Base-by-base conservation (phyloP, 2,888 invertebrate species). In the Dromius quadrimaculatus region DNA sequence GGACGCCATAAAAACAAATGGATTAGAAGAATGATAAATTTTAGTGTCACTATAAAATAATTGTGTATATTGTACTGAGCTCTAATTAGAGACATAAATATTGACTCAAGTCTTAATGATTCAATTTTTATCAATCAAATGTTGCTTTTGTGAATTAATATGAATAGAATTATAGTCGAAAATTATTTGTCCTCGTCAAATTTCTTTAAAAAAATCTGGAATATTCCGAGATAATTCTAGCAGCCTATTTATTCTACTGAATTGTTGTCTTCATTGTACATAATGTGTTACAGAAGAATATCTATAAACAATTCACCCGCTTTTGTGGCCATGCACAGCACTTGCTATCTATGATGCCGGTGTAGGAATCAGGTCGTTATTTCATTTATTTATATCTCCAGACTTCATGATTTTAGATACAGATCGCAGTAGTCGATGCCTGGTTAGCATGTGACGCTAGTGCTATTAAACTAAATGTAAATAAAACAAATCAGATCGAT, bases 1-100 rank as follows among this genome's bases (percentile, higher is more conserved):
- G 68, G 59, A 68, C 68, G 68, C 68, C 68, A 59, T 68, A 68
- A 68, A 68, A 68, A 68, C 54, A 68, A 68, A 68, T 68, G 68
- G 68, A 68, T 68, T 68, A 59, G 59, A 68, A 43, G 68, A 68
- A 68, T 68, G 68, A 68, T 68, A 68, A 59, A 68, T 68, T 68
- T 64, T 68, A 68, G 59, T 68, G 68, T 57, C 68, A 59, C 68
- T 68, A 65, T 57, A 57, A 68, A 68, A 68, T 50, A 43, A 68
- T 43, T 57, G 38, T 68, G 68, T 68, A 43, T 62, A 62, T 34
- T 62, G 62, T 62, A 62, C 41, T 54, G 41, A 41, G 41, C 41
- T 41, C 41, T 62, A 62, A 62, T 62, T 62, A 62, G 38, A 22
- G 22, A 17, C 22, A 22, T 41, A 62, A 62, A 59, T 59, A 59